Percentiles rank a stretch among this genome's conserved stretches.
Evolutionary conservation across 2,888 invertebrate genomes (phyloP).

Genomic region (Cephus sareptanus): DNA sequence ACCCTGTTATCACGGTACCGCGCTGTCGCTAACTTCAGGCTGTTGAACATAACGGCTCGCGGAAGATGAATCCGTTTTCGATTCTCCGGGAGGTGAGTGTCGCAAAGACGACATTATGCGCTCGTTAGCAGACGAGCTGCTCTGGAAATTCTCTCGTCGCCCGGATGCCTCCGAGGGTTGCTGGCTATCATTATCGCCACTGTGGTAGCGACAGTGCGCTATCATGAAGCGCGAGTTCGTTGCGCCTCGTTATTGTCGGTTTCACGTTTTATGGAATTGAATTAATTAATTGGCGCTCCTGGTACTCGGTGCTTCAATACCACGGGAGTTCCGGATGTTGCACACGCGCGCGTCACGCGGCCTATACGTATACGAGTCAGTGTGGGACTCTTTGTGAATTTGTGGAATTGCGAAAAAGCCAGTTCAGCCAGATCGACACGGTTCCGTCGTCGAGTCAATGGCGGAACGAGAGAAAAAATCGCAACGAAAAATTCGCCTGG

Average conservation of each 20-base stretch:
- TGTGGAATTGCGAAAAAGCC: background rate
- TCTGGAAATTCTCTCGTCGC: background rate
- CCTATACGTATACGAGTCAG: background rate
- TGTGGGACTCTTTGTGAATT: background rate
- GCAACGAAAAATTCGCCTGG: background rate
- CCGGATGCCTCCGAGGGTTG: background rate
- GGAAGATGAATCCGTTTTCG: background rate
- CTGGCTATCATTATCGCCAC: background rate
- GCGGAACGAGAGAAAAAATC: background rate
- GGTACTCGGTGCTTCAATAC: conserved; percentile 12
- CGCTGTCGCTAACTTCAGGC: background rate
- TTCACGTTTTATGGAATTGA: conserved; percentile 49
- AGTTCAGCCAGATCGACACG: background rate
- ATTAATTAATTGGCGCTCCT: conserved; percentile 47
- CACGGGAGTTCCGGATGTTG: background rate
- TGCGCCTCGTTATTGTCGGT: conserved; percentile 28
- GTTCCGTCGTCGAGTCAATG: background rate
- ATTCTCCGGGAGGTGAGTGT: background rate
- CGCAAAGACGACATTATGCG: background rate
- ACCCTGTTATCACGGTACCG: background rate
- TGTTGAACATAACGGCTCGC: background rate
- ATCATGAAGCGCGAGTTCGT: conserved; percentile 24
- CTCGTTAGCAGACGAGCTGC: background rate
- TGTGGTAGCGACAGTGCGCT: background rate
- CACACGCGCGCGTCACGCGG: background rate